Percentiles rank a stretch among this genome's conserved stretches.
Conservation (phyloP, 2,888 invertebrate species). For the Diabrotica balteata region DNA sequence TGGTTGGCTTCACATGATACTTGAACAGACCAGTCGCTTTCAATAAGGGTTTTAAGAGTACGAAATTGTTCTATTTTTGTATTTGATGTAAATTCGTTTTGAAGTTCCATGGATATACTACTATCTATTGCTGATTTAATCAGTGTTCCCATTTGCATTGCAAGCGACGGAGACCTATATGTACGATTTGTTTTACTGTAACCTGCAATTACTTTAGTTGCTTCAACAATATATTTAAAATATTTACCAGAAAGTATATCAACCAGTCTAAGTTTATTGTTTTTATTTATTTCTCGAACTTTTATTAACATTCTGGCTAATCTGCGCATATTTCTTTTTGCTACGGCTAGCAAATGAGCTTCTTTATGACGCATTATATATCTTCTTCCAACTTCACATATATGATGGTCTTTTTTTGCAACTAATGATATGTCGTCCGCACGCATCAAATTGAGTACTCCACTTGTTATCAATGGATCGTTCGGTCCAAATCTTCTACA, state of each 20-base stretch:
- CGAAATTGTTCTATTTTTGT: too few relatives aligned
- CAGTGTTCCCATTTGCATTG: constrained; percentile 33
- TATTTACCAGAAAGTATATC: constrained; percentile 25
- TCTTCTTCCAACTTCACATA: constrained; percentile 21
- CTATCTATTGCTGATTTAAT: constrained; percentile 22
- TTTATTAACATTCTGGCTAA: constrained; percentile 19
- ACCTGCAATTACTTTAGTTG: constrained; percentile 22
- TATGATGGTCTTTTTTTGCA: constrained; percentile 37
- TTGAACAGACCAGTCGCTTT: too few relatives aligned
- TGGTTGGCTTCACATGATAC: too few relatives aligned
- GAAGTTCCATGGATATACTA: not conserved
- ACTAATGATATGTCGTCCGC: constrained; percentile 33
- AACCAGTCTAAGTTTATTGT: constrained; percentile 17
- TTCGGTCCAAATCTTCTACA: constrained; percentile 36
- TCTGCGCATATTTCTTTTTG: constrained; percentile 33
- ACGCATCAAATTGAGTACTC: constrained; percentile 29
- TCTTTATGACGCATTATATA: not conserved
- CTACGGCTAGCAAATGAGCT: not conserved
- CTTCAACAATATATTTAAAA: constrained; percentile 26
- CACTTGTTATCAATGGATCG: constrained; percentile 31
- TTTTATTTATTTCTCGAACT: constrained; percentile 19
- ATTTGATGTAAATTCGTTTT: not conserved
- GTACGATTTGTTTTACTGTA: constrained; percentile 13
- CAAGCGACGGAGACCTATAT: constrained; percentile 29
- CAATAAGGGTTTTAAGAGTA: too few relatives aligned